A percentile compares a stretch with the other conserved stretches of the same genome.
These are phyloP conservation scores for Clarias fuscus DNA, from an alignment of 2,797 vertebrate species.

Conservation along the genomic window DNA sequence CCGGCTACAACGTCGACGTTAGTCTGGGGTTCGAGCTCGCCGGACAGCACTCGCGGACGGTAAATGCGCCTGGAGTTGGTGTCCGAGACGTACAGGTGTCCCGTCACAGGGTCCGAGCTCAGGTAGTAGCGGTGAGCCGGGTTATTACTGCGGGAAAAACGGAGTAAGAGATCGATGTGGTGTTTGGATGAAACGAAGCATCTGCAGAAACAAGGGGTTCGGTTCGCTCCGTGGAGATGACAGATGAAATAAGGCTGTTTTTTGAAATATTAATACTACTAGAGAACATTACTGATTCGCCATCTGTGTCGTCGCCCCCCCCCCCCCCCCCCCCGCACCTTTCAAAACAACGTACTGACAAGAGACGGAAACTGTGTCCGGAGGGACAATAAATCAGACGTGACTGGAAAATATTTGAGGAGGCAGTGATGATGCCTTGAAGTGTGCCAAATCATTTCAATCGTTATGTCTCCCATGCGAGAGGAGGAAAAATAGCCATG, in stretches of 20 bases:
- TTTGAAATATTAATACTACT: constrained; percentile 50
- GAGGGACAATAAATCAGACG: constrained; percentile 64
- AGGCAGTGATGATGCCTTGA: constrained; percentile 63
- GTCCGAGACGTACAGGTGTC: constrained; percentile 95
- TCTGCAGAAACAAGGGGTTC: constrained; percentile 40
- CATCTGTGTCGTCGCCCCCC: constrained; percentile 14
- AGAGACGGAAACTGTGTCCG: constrained; percentile 35
- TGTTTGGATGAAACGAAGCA: constrained; percentile 12
- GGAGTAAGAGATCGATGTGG: background rate
- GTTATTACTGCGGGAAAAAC: constrained; percentile 84
- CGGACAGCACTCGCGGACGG: constrained; percentile 80
- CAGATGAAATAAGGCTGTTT: constrained; percentile 47
- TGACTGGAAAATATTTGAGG: constrained; percentile 56
- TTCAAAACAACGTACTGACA: constrained; percentile 39
- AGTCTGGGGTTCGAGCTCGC: constrained; percentile 87
- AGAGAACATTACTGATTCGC: constrained; percentile 31
- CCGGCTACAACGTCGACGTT: constrained; percentile 92
- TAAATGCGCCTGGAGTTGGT: constrained; percentile 96
- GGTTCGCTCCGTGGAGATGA: constrained; percentile 26
- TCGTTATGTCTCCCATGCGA: constrained; percentile 48
- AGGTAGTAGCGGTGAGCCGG: constrained; percentile 97
- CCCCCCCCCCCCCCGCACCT: background rate
- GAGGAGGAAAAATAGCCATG: constrained; percentile 54
- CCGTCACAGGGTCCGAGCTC: constrained; percentile 88
- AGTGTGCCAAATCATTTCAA: constrained; percentile 65